Evolutionary conservation across 2,888 invertebrate genomes (phyloP), one percentile per base, ranked within the genome.

Genomic region (Habroteleia sp.): DNA sequence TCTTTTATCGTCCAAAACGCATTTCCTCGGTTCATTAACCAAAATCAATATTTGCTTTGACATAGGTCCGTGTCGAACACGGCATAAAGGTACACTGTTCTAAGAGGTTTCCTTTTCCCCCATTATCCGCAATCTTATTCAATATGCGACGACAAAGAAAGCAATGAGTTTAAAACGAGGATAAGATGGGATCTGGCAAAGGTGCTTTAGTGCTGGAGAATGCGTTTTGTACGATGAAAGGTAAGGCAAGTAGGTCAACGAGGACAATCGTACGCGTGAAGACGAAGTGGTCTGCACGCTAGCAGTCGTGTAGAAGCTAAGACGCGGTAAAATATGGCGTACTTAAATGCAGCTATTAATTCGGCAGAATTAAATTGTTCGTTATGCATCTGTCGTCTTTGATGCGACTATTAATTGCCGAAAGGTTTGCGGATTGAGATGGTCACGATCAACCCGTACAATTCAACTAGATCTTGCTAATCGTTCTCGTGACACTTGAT

Each of bases 201-300:
- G 56, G 20, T 20, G 16, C 48, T 56, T 68, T 4, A 50, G 35
- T 14, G 13, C 20, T 39, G 31, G 60, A 41, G 41, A 54, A 62
- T 74, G 66, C 73, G 62, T 74, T 74, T 66, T 74, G 73, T 50
- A 62, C 66, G 60, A 74, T 54, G 41, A 66, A 66, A 54, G 41
- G 46, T 27, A 20, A 46, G 39, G 46, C 20, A 74, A 62, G 41
- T 74, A 25, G 73, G 73, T 74, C 73, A 62, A 66, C 66, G 66
- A 74, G 60, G 33, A 60, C 58, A 52, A 71, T 56, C 33, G 56
- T 14, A 35, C 37, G 31, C 10, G 17, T 33, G 23, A 48, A 50
- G 25, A 29, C 10, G 10, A 29, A 29, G 10, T 29, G 2, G 8
- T 29, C 4, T 29, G 29, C 10, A 29, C 4, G 3, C 4, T 4